These are phyloP conservation scores for Gadopsis marmoratus DNA, from an alignment of 2,797 vertebrate genomes.

Conservation along the genomic window DNA sequence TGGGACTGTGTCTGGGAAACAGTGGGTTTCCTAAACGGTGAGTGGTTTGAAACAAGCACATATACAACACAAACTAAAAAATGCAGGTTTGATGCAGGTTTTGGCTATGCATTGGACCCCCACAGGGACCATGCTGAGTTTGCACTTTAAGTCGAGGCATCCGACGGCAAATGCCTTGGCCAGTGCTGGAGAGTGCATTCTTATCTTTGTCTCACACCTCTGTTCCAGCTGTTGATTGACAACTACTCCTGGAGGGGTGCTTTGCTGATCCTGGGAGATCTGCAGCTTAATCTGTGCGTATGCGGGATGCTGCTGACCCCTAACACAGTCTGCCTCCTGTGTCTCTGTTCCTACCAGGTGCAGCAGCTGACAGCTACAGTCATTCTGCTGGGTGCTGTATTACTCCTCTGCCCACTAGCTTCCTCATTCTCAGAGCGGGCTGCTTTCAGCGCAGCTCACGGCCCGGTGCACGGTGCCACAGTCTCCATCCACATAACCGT, in stretches of 20 bases:
- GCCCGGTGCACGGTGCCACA: constrained; percentile 81
- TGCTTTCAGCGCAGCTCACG: constrained; percentile 79
- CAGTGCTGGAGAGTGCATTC: constrained; percentile 85
- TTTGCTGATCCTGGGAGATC: constrained; percentile 84
- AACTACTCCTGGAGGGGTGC: constrained; percentile 87
- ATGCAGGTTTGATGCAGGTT: constrained; percentile 63
- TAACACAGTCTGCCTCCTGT: constrained; percentile 29
- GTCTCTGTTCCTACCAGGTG: constrained; percentile 53
- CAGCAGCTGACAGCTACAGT: constrained; percentile 79
- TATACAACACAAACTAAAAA: neutral
- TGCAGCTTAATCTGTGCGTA: constrained; percentile 86
- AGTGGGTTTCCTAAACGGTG: constrained; percentile 77
- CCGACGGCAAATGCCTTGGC: constrained; percentile 86
- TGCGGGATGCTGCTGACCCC: constrained; percentile 85
- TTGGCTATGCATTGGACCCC: constrained; percentile 80
- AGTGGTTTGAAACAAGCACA: constrained; percentile 15
- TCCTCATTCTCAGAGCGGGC: constrained; percentile 77
- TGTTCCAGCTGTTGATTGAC: constrained; percentile 87
- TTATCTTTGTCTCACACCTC: constrained; percentile 88
- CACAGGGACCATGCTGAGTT: constrained; percentile 77
- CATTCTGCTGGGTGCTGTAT: constrained; percentile 74
- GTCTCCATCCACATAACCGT: constrained; percentile 85
- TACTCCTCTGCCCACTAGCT: constrained; percentile 83
- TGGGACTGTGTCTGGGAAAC: no score
- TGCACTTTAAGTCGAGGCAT: constrained; percentile 83